These are phyloP conservation scores for Escarpia spicata DNA, from an alignment of 2,888 invertebrate genomes.

Conservation along the genomic window DNA sequence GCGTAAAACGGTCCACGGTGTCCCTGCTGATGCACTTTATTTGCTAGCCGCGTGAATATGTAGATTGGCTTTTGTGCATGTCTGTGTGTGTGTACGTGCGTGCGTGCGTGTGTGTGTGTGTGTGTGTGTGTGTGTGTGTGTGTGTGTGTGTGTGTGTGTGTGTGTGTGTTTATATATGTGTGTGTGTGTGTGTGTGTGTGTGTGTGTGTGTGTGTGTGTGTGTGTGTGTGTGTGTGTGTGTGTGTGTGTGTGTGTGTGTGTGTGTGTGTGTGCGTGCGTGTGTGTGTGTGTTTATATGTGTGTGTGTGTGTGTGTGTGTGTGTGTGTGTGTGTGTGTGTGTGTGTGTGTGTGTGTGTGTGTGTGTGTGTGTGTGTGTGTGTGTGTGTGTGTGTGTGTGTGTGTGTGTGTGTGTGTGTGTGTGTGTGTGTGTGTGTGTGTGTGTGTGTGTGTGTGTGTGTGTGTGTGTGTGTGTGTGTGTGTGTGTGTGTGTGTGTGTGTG, in stretches of 20 bases:
- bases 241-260: no score
- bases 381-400: neutral
- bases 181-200: neutral
- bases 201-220: neutral
- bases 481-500: neutral
- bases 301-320: neutral
- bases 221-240: no score
- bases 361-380: neutral
- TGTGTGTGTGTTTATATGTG: neutral
- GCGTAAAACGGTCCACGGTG: neutral
- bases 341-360: neutral
- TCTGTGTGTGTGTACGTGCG: neutral
- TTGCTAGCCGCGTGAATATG: neutral
- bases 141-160: neutral
- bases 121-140: neutral
- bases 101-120: neutral
- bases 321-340: neutral
- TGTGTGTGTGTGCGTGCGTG: neutral
- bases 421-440: neutral
- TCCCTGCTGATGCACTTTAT: neutral
- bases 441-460: neutral
- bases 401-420: neutral
- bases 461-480: neutral
- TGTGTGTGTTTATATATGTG: neutral
- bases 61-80: neutral